Conservation (phyloP, 2,888 invertebrate genomes). For the Byasa hedistus region DNA sequence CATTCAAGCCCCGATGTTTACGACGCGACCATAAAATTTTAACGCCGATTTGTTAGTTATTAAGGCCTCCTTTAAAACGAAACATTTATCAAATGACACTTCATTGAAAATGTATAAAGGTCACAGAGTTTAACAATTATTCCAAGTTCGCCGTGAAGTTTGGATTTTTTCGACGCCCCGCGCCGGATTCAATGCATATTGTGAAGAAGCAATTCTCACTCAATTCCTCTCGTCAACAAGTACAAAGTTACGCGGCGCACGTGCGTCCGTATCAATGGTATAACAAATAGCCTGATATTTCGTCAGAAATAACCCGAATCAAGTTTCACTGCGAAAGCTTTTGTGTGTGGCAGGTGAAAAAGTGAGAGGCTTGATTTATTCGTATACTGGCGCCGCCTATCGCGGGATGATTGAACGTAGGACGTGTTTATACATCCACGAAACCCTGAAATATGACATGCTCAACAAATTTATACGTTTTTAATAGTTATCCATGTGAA, state of each 20-base stretch:
- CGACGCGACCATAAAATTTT: slow-evolving; percentile 43
- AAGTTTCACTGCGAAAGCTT: slow-evolving; percentile 77
- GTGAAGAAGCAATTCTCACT: slow-evolving; percentile 76
- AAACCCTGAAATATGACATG: slow-evolving; percentile 73
- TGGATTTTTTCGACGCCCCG: slow-evolving; percentile 39
- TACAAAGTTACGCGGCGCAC: slow-evolving; percentile 76
- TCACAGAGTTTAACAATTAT: neutral
- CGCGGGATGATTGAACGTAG: slow-evolving; percentile 75
- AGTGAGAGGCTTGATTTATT: slow-evolving; percentile 78
- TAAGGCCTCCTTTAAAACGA: neutral
- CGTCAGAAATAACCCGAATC: slow-evolving; percentile 80
- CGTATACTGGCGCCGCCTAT: slow-evolving; percentile 73
- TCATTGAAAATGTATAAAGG: neutral
- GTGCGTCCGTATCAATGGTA: slow-evolving; percentile 78
- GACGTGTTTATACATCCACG: slow-evolving; percentile 76
- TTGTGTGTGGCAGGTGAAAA: slow-evolving; percentile 81
- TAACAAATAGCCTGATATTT: slow-evolving; percentile 80
- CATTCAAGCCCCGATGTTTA: slow-evolving; percentile 52
- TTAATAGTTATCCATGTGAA: slow-evolving; percentile 45
- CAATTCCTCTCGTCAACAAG: slow-evolving; percentile 76
- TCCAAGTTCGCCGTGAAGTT: slow-evolving; percentile 5
- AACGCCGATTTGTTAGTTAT: slow-evolving; percentile 36
- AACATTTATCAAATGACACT: slow-evolving; percentile 4
- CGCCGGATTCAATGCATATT: slow-evolving; percentile 75
- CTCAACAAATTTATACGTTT: slow-evolving; percentile 56